Percentiles rank a stretch among this genome's conserved stretches.
Conservation (phyloP, 2,888 invertebrate species). For the Sabatieria punctata region DNA sequence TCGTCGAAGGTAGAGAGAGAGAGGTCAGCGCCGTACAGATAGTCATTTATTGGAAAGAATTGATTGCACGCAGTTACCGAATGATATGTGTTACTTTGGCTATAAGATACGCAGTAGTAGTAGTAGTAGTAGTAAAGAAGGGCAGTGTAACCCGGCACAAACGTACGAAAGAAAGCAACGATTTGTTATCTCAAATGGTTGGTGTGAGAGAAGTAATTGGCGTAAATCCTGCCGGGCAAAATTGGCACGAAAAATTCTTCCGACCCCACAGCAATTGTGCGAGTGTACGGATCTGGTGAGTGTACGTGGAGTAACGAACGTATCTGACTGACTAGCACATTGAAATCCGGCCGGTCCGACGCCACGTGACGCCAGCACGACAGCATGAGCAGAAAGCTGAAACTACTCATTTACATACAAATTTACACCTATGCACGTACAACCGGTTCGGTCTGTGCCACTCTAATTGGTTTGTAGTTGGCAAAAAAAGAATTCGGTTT, state of each 20-base stretch:
- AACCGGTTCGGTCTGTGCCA: too few species aligned
- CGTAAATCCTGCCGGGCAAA: slow-evolving; percentile 4
- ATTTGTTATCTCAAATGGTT: neutral
- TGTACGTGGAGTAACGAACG: neutral
- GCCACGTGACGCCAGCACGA: slow-evolving; percentile 2
- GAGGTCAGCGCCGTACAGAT: too few species aligned
- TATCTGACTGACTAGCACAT: slow-evolving; percentile 5
- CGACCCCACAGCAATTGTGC: slow-evolving; percentile 1
- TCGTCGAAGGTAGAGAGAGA: too few species aligned
- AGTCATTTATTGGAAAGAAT: too few species aligned
- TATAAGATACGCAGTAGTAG: too few species aligned
- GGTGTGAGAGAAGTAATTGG: slow-evolving; percentile 1
- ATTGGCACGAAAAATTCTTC: slow-evolving; percentile 5
- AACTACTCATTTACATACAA: neutral
- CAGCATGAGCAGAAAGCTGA: slow-evolving; percentile 7
- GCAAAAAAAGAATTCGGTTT: too few species aligned
- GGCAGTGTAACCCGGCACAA: too few species aligned
- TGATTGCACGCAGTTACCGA: too few species aligned
- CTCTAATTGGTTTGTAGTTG: too few species aligned
- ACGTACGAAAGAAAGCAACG: too few species aligned
- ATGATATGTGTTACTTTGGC: too few species aligned
- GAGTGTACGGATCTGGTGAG: slow-evolving; percentile 4
- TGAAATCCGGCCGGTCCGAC: slow-evolving; percentile 5
- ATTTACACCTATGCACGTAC: neutral
- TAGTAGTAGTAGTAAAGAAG: too few species aligned